A percentile compares a stretch with the other conserved stretches of the same genome.
These are phyloP conservation scores for Serripes groenlandicus DNA, from an alignment of 2,888 invertebrate genomes.

Conservation along the genomic window DNA sequence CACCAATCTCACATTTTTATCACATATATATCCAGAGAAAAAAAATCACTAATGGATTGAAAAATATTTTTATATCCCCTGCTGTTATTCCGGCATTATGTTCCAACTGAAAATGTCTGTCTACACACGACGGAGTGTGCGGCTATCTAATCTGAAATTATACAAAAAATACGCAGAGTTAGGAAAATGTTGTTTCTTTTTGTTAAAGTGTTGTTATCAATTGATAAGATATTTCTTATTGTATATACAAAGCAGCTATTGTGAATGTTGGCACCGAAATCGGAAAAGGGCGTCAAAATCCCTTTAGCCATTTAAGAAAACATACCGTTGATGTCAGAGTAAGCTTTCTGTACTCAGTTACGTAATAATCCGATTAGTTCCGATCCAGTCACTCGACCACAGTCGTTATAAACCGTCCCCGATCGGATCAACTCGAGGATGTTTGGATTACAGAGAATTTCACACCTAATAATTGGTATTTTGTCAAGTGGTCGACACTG, in stretches of 20 bases:
- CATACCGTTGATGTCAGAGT: background rate
- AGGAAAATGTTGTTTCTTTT: too few species aligned
- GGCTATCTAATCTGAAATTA: too few species aligned
- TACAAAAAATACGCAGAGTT: too few species aligned
- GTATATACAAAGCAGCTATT: background rate
- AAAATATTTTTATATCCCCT: too few species aligned
- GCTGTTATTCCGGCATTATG: too few species aligned
- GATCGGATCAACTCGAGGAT: slow-evolving; percentile 5
- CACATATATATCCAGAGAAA: slow-evolving; percentile 9
- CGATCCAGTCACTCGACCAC: slow-evolving; percentile 36
- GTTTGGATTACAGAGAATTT: slow-evolving; percentile 31
- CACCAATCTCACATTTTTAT: background rate
- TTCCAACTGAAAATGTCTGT: too few species aligned
- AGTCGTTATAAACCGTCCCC: slow-evolving; percentile 11
- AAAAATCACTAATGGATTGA: too few species aligned
- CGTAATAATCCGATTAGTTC: slow-evolving; percentile 55
- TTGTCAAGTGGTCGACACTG: slow-evolving; percentile 55
- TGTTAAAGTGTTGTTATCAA: too few species aligned
- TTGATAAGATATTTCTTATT: too few species aligned
- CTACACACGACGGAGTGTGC: too few species aligned
- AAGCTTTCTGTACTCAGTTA: slow-evolving; percentile 25
- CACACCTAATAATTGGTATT: slow-evolving; percentile 53
- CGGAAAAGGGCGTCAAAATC: slow-evolving; percentile 2
- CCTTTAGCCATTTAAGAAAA: background rate
- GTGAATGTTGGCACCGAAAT: background rate